Conservation (phyloP, 1,140 invertebrate genomes). For the Euglossa dilemma region DNA sequence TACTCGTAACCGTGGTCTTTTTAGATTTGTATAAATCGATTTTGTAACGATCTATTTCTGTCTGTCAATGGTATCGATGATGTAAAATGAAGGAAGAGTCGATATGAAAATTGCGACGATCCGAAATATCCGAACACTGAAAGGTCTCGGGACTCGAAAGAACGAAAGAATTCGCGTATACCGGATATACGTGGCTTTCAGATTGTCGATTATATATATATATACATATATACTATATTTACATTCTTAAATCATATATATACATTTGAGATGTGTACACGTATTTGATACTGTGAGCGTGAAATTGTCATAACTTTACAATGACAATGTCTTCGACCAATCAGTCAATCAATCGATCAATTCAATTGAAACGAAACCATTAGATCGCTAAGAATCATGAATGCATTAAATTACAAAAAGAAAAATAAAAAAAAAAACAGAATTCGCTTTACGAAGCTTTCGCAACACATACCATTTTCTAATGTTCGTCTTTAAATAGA, state of each 20-base stretch:
- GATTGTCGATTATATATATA: conserved; percentile 38
- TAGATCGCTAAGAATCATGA: neutral
- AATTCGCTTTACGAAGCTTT: neutral
- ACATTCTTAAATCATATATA: conserved; percentile 52
- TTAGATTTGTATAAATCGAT: conserved; percentile 45
- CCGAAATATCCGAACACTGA: neutral
- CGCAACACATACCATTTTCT: neutral
- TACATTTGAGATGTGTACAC: conserved; percentile 49
- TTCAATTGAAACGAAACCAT: neutral
- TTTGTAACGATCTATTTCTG: conserved; percentile 28
- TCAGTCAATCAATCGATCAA: conserved; percentile 15
- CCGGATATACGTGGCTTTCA: conserved; percentile 33
- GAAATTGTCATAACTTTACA: conserved; percentile 44
- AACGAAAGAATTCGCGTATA: conserved; percentile 32
- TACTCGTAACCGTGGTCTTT: neutral
- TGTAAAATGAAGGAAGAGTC: neutral
- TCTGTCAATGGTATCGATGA: neutral
- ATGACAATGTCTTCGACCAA: conserved; percentile 24
- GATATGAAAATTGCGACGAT: neutral
- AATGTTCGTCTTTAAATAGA: neutral
- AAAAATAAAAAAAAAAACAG: neutral
- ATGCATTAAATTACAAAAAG: neutral
- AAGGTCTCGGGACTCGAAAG: neutral
- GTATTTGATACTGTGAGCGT: conserved; percentile 48
- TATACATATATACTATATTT: conserved; percentile 37